Percentiles rank a stretch among this genome's conserved stretches.
Conservation (phyloP, 1,140 invertebrate genomes). For the Cephus cinctus region DNA sequence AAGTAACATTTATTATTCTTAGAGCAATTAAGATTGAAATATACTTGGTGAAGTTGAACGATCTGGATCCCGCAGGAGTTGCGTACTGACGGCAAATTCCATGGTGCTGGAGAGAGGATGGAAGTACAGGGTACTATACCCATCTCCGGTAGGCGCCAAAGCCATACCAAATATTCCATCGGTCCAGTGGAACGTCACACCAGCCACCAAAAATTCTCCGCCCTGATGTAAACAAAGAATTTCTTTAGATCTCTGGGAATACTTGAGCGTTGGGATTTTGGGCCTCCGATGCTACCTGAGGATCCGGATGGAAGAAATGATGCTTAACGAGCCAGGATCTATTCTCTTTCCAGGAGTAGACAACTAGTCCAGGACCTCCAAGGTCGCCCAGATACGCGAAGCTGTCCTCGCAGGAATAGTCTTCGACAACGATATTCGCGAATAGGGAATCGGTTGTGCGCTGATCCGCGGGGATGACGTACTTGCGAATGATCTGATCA, state of each 20-base stretch:
- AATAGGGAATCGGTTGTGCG: constrained; percentile 70
- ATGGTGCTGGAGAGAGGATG: constrained; percentile 73
- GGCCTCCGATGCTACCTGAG: constrained; percentile 42
- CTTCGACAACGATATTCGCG: constrained; percentile 73
- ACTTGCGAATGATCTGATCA: constrained; percentile 66
- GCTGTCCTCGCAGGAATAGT: constrained; percentile 65
- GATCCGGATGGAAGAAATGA: constrained; percentile 71
- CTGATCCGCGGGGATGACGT: constrained; percentile 62
- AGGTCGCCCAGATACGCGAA: constrained; percentile 69
- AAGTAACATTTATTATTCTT: no score
- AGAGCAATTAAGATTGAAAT: no score
- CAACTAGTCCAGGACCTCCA: constrained; percentile 64
- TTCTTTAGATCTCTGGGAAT: constrained; percentile 17
- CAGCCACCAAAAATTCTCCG: constrained; percentile 70
- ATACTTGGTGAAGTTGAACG: constrained; percentile 49
- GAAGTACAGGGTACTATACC: constrained; percentile 73
- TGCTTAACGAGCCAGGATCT: constrained; percentile 70
- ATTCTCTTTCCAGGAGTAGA: constrained; percentile 68
- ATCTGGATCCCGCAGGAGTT: constrained; percentile 61
- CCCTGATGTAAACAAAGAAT: constrained; percentile 34
- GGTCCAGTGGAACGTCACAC: constrained; percentile 71
- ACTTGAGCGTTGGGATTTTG: constrained; percentile 4
- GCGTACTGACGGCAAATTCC: constrained; percentile 71
- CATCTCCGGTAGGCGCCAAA: constrained; percentile 61
- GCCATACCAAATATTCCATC: constrained; percentile 75